Evolutionary conservation across 2,113 vertebrate genomes (phyloP).

Genomic region (Ascaphus truei): DNA sequence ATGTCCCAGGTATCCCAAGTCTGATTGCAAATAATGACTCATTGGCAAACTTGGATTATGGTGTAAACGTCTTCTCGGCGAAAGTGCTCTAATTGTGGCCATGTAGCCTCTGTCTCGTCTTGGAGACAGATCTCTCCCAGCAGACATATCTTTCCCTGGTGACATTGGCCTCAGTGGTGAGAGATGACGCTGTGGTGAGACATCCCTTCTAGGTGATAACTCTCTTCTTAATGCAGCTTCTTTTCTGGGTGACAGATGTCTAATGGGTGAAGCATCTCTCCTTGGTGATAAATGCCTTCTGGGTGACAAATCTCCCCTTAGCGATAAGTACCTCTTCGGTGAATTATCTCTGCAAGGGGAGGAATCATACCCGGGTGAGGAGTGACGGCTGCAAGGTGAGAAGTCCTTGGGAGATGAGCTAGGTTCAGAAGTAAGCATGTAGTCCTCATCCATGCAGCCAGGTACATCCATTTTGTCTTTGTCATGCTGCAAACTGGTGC

Average conservation of each 20-base stretch:
- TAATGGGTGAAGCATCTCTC: conserved; percentile 73
- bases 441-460: conserved; percentile 82
- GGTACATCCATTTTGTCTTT: conserved; percentile 79
- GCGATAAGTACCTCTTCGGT: conserved; percentile 84
- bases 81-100: conserved; percentile 70
- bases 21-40: conserved; percentile 76
- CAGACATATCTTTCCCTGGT: conserved; percentile 72
- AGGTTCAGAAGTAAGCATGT: conserved; percentile 66
- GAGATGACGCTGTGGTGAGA: conserved; percentile 76
- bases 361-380: conserved; percentile 82
- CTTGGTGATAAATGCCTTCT: conserved; percentile 72
- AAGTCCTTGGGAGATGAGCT: conserved; percentile 81
- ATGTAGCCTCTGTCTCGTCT: conserved; percentile 80
- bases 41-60: conserved; percentile 73
- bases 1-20: conserved; percentile 67
- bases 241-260: conserved; percentile 74
- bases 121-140: conserved; percentile 86
- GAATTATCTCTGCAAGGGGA: conserved; percentile 85
- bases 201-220: conserved; percentile 75
- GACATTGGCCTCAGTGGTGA: conserved; percentile 78
- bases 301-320: conserved; percentile 74
- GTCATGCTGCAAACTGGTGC: conserved; percentile 68
- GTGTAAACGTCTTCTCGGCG: conserved; percentile 85
- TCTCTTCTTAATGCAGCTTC: conserved; percentile 73
- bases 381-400: conserved; percentile 76